phyloP scores from a whole-genome alignment of 2,888 invertebrate genomes.

The Brenthis ino region DNA sequence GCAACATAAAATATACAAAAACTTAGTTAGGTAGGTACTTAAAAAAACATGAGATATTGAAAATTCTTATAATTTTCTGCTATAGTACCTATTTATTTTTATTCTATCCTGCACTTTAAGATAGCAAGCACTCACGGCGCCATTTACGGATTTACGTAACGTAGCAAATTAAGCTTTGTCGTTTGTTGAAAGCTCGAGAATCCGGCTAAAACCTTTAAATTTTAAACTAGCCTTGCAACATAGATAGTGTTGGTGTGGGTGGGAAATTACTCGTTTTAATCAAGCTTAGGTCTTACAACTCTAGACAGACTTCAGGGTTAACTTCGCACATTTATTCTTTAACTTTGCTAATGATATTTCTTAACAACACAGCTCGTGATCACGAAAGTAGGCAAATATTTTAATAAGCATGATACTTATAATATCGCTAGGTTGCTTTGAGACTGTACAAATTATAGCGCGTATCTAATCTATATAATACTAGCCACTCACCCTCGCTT shows the following conservation, averaged over 20 bases:
- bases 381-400: too few species aligned
- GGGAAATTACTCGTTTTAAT: conserved; percentile 20
- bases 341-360: not conserved
- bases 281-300: conserved; percentile 11
- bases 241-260: conserved; percentile 15
- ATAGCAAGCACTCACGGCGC: conserved; percentile 17
- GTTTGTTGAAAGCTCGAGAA: conserved; percentile 22
- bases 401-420: too few species aligned
- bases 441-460: too few species aligned
- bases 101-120: conserved; percentile 18
- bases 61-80: too few species aligned
- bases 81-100: too few species aligned
- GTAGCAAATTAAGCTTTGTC: conserved; percentile 19
- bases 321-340: conserved; percentile 5
- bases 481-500: too few species aligned
- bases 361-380: too few species aligned
- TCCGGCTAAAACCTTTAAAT: conserved; percentile 22
- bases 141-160: conserved; percentile 30
- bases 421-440: too few species aligned
- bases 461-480: too few species aligned
- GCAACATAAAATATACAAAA: too few species aligned
- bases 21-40: too few species aligned
- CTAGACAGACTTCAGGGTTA: not conserved
- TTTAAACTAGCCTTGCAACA: conserved; percentile 22
- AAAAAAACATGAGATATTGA: too few species aligned